Percentiles rank a stretch among this genome's conserved stretches.
phyloP scores from a whole-genome alignment of 2,113 vertebrate genomes.

The Tyrannus savana region DNA sequence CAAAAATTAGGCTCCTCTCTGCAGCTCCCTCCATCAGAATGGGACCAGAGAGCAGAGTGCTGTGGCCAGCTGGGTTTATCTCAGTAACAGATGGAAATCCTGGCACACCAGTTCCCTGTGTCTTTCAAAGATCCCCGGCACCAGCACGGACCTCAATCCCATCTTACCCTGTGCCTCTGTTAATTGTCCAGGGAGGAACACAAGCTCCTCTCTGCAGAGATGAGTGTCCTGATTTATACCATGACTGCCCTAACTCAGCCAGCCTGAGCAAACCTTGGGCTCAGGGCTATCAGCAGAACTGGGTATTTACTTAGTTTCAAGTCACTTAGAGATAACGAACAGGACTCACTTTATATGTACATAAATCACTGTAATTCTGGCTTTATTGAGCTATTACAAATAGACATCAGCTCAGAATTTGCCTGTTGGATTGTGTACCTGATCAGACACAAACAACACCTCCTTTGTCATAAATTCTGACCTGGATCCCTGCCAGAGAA shows the following conservation, averaged over 20 bases:
- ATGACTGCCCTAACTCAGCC: not conserved
- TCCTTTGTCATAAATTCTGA: not conserved
- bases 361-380: not conserved
- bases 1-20: no score
- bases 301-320: not conserved
- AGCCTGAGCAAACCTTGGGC: not conserved
- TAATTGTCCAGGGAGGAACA: not conserved
- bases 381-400: not conserved
- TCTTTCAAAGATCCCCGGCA: not conserved
- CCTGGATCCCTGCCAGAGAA: not conserved
- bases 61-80: not conserved
- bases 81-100: not conserved
- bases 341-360: not conserved
- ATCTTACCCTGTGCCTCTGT: not conserved
- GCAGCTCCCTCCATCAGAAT: not conserved
- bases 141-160: accelerated
- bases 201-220: not conserved
- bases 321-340: not conserved
- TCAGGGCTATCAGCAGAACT: not conserved
- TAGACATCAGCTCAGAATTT: not conserved
- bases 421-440: not conserved
- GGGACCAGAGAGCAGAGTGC: not conserved
- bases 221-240: not conserved
- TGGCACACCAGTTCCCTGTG: not conserved
- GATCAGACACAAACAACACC: not conserved